Base-by-base conservation (phyloP, 2,797 vertebrate species). In the Pagetopsis macropterus region DNA sequence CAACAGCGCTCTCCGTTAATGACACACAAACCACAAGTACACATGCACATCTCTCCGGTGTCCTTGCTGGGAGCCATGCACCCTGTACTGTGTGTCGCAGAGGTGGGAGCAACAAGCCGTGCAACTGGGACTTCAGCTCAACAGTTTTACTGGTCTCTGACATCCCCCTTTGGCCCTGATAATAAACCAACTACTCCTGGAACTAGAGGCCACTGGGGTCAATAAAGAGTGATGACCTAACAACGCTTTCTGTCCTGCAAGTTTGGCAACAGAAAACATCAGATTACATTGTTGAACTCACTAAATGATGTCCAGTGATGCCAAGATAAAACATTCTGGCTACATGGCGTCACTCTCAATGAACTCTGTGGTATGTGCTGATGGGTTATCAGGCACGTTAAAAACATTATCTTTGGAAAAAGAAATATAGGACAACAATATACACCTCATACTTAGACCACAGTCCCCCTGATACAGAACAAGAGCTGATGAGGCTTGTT, bases 51-150 rank as follows among this genome's bases (percentile, higher is more conserved):
- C 52, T 81, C 72, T 84, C 68, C 64, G 55, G 75, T 89, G 90
- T 85, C 88, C 89, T 93, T 91, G 88, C 89, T 87, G 0, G 31
- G 45, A 89, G 87, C 84, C 68, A 82, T 76, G 76, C 66, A 70
- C 68, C 68, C 69, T 79, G 68, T 66, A 66, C 83, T 84, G 76
- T 55, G 75, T 83, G 87, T 88, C 67, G 70, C 78, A 75, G 75
- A 88, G 89, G 90, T 92, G 79, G 79, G 70, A 69, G 88, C 88
- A 91, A 85, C 89, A 89, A 85, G 84, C 81, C 79, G 68, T 88
- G 87, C 90, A 84, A 83, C 79, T 13, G 75, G 81, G 83, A 84
- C 87, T 88, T 63, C 77, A 87, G 72, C 84, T 88, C 84, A 79
- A 84, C 82, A 73, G 83, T 76, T 82, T 65, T 70, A 31, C 76